Conservation (phyloP, 2,113 vertebrate species). For the Stercorarius parasiticus region DNA sequence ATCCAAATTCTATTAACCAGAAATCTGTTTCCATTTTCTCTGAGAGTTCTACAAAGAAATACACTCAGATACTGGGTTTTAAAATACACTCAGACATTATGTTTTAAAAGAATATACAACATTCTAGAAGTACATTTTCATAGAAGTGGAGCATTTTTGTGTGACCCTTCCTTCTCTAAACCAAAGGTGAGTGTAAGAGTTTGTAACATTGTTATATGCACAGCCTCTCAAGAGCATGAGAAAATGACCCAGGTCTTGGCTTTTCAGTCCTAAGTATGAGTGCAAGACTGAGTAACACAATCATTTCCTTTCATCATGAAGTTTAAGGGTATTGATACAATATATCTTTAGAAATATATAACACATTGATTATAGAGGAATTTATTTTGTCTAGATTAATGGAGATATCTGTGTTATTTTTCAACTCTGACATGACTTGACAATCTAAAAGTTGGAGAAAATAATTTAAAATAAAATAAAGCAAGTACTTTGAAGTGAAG, state of each 20-base stretch:
- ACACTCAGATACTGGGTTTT: neutral
- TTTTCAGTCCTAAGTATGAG: neutral
- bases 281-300: neutral
- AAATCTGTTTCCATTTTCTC: neutral
- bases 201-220: neutral
- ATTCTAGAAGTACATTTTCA: neutral
- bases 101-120: neutral
- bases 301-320: neutral
- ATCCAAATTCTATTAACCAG: neutral
- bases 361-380: neutral
- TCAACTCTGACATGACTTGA: neutral
- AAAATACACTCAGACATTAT: neutral
- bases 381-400: slow-evolving; percentile 19
- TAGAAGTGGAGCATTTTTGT: neutral
- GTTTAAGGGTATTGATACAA: neutral
- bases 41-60: neutral
- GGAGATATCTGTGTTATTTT: neutral
- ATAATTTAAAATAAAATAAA: neutral
- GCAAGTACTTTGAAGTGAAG: neutral
- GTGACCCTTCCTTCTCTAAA: slow-evolving; percentile 7
- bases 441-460: slow-evolving; percentile 26
- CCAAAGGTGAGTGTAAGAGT: neutral
- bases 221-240: neutral
- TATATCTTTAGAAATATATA: neutral
- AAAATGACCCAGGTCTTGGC: neutral